Percentiles rank a stretch among this genome's conserved stretches.
Conservation (phyloP, 2,113 vertebrate genomes). For the Bungarus multicinctus region DNA sequence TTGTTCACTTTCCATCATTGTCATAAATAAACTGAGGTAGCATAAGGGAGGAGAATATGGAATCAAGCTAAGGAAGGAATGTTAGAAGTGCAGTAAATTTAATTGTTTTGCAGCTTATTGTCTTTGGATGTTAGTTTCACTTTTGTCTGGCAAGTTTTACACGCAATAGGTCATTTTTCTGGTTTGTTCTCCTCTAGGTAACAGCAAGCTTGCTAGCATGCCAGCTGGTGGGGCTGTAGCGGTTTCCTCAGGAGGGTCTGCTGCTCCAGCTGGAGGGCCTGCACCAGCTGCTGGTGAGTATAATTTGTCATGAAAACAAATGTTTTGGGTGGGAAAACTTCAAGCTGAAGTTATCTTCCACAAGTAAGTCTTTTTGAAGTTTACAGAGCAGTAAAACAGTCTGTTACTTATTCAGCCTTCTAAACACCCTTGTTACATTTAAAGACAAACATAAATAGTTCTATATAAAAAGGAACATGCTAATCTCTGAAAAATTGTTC, state of each 20-base stretch:
- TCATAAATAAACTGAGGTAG: background rate
- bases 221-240: constrained; percentile 85
- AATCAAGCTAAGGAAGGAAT: background rate
- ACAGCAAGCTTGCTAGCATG: constrained; percentile 89
- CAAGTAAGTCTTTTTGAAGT: background rate
- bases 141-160: background rate
- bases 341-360: fast-evolving
- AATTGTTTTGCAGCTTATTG: background rate
- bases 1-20: background rate
- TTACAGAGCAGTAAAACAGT: fast-evolving
- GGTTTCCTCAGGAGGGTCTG: constrained; percentile 76
- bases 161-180: fast-evolving
- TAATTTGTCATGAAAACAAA: background rate
- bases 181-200: constrained; percentile 67
- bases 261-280: constrained; percentile 78
- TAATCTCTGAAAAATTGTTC: background rate
- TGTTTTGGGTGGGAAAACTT: fast-evolving
- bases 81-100: background rate
- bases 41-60: background rate
- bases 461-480: background rate
- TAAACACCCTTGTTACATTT: background rate
- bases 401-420: background rate
- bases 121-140: background rate
- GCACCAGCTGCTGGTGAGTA: constrained; percentile 71
- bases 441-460: background rate